Percentiles rank a stretch among this genome's conserved stretches.
These are phyloP conservation scores for Notospermus geniculatus DNA, from an alignment of 1,140 invertebrate genomes.

Conservation along the genomic window DNA sequence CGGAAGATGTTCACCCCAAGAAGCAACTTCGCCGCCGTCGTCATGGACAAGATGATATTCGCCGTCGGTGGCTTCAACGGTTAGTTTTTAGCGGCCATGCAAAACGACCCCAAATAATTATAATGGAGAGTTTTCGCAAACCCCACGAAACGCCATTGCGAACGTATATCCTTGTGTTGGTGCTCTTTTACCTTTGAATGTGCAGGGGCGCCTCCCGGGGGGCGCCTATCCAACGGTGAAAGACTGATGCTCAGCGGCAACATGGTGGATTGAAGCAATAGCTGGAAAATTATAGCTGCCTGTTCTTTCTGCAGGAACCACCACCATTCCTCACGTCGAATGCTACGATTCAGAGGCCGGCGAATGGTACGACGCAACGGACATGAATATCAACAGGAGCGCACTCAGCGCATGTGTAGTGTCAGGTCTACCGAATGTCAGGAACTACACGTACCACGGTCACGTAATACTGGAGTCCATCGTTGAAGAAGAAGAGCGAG, in stretches of 20 bases:
- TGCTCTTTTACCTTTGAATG: no score
- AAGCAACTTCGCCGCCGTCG: constrained; percentile 30
- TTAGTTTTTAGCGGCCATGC: constrained; percentile 31
- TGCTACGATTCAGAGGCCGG: constrained; percentile 81
- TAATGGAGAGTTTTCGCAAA: no score
- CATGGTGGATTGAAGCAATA: no score
- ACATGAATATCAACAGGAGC: constrained; percentile 77
- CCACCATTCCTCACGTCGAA: constrained; percentile 80
- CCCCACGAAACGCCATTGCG: no score
- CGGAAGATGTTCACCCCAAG: constrained; percentile 19
- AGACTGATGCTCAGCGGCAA: no score
- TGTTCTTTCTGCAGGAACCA: constrained; percentile 25
- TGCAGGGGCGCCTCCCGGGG: no score
- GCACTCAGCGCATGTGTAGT: constrained; percentile 81
- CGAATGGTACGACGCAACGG: constrained; percentile 83
- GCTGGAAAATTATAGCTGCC: no score
- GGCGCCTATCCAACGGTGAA: no score
- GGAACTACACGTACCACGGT: constrained; percentile 80
- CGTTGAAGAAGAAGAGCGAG: no score
- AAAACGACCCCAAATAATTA: no score
- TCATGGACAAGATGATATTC: constrained; percentile 66
- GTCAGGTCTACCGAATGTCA: constrained; percentile 74
- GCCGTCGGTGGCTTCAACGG: constrained; percentile 77
- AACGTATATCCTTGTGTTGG: no score
- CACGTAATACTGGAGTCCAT: constrained; percentile 50